A percentile compares a stretch with the other conserved stretches of the same genome.
Evolutionary conservation across 2,888 invertebrate species (phyloP).

Genomic region (Acrobasis repandana): DNA sequence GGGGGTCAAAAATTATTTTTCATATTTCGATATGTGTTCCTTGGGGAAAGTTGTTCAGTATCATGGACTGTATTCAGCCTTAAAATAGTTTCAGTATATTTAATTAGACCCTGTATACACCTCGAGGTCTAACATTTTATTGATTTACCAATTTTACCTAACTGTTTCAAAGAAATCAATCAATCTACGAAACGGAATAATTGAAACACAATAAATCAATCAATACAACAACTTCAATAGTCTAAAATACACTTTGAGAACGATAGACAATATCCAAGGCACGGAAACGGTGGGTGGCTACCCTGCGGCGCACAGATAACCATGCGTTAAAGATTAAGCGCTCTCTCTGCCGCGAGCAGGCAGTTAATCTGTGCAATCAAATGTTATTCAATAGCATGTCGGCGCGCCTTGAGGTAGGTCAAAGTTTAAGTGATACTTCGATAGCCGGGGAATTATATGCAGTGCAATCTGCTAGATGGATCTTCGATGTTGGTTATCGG

Average conservation of each 20-base stretch:
- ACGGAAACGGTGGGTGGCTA: slow-evolving; percentile 5
- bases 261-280: background rate
- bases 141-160: too few relatives aligned
- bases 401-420: slow-evolving; percentile 29
- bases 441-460: background rate
- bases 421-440: slow-evolving; percentile 26
- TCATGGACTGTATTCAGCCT: too few relatives aligned
- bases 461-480: slow-evolving; percentile 1
- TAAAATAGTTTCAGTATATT: too few relatives aligned
- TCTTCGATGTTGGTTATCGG: slow-evolving; percentile 11
- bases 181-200: background rate
- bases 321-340: slow-evolving; percentile 19
- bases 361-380: slow-evolving; percentile 30
- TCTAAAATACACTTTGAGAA: too few relatives aligned
- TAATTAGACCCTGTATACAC: too few relatives aligned
- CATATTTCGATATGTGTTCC: too few relatives aligned
- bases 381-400: slow-evolving; percentile 30
- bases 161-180: too few relatives aligned
- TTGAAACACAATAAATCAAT: background rate
- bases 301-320: slow-evolving; percentile 13
- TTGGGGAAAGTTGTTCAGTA: too few relatives aligned
- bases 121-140: too few relatives aligned
- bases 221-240: too few relatives aligned
- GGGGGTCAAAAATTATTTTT: too few relatives aligned
- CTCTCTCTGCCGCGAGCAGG: slow-evolving; percentile 16